Evolutionary conservation across 2,888 invertebrate genomes (phyloP), one percentile per base, ranked within the genome.

Genomic region (Epinotia ramella): DNA sequence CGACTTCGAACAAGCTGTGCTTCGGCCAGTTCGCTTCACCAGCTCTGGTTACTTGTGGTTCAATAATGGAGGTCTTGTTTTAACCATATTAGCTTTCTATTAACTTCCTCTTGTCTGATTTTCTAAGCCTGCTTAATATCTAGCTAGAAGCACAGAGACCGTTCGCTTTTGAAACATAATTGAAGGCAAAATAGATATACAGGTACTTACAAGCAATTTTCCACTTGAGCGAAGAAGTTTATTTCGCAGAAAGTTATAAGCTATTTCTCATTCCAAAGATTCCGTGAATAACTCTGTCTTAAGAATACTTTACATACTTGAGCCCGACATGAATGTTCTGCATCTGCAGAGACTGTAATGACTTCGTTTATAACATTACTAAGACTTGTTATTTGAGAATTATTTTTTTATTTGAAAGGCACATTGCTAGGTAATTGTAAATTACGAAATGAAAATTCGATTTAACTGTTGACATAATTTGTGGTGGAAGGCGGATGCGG

Each of bases 401-500:
- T 60, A 4, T 12, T 46, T 60, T 28, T 3, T 70, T 69, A 28
- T 63, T 63, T 16, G 73, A 60, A 44, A 69, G 49, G 44, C 20
- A 49, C n/a, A n/a, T n/a, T n/a, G n/a, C 57, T 16, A 78, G 73
- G 77, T 78, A 77, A 78, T 82, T 79, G 79, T 79, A 81, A 81
- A 83, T 87, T 86, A 88, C 86, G 84, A 88, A 89, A 88, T 88
- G 82, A 83, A 88, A 89, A 87, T 86, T 84, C 84, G 83, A 89
- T 88, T 89, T 83, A 89, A 87, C 87, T 87, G 89, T 87, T 88
- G 89, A 90, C 87, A 91, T 89, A 89, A 88, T 89, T 87, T 84
- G 88, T 85, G 86, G 88, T 88, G 85, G 91, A 89, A 89, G 92
- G 90, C 93, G 94, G 94, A 94, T 93, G 88, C 86, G 83, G 81